Conservation (phyloP, 2,888 invertebrate genomes). For the Syrista parreyssii region DNA sequence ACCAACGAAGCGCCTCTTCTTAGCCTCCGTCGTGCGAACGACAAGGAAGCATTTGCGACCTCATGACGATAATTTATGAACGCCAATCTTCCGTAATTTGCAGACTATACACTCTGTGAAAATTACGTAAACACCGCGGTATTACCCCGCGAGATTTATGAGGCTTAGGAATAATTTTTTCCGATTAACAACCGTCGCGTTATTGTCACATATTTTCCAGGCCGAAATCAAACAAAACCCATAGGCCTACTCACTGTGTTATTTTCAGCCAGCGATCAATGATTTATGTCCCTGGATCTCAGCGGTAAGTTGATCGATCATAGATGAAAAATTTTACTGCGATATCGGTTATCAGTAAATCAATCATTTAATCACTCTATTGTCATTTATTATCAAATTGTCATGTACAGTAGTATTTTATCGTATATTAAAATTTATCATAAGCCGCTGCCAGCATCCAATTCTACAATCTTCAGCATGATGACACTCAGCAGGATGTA, state of each 20-base stretch:
- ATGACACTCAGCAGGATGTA: background rate
- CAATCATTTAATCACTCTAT: background rate
- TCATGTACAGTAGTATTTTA: background rate
- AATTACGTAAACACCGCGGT: background rate
- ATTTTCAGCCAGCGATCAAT: background rate
- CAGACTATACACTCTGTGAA: background rate
- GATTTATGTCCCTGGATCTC: background rate
- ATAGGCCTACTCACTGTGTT: background rate
- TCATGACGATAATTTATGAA: conserved; percentile 1
- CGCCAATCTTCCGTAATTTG: background rate
- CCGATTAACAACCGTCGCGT: background rate
- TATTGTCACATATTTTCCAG: background rate
- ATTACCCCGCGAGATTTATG: background rate
- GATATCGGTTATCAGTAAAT: background rate
- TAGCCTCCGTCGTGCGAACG: background rate
- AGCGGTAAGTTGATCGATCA: background rate
- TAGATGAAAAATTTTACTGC: background rate
- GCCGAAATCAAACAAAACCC: background rate
- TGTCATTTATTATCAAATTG: background rate
- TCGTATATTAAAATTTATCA: background rate
- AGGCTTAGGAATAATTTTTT: background rate
- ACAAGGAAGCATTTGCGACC: background rate
- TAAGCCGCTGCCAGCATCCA: background rate
- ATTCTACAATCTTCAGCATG: background rate
- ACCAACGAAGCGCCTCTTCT: background rate